Conservation (phyloP, 2,113 vertebrate species). For the Furnarius figulus region DNA sequence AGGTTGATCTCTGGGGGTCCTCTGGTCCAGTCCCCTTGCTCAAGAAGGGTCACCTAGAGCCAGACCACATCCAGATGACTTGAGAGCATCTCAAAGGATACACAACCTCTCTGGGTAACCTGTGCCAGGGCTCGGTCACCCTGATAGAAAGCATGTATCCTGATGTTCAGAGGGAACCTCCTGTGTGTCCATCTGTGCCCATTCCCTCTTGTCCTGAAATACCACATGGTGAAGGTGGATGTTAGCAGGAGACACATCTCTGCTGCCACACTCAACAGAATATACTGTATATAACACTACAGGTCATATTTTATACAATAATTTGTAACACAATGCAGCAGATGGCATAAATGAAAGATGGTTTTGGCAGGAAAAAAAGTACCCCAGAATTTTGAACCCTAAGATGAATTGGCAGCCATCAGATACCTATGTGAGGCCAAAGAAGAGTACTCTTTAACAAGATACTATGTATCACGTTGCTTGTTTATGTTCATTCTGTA, state of each 20-base stretch:
- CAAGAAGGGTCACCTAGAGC: background rate
- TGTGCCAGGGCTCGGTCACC: background rate
- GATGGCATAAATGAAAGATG: background rate
- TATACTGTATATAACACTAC: background rate
- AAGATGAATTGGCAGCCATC: background rate
- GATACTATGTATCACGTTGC: background rate
- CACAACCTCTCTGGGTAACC: background rate
- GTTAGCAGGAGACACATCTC: background rate
- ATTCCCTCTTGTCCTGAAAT: background rate
- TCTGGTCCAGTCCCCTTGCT: background rate
- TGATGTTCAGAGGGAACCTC: background rate
- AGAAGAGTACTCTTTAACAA: background rate
- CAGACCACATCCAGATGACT: background rate
- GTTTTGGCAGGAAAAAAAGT: background rate
- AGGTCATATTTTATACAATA: background rate
- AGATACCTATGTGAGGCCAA: background rate
- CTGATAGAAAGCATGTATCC: background rate
- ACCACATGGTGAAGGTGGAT: fast-evolving
- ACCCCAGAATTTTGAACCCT: background rate
- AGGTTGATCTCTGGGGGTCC: background rate
- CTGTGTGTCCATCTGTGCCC: background rate
- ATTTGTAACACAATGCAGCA: background rate
- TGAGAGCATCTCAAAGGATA: background rate
- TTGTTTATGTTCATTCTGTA: background rate
- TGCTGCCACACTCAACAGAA: background rate